Evolutionary conservation across 2,888 invertebrate genomes (phyloP).

Genomic region (Phoronis australis): DNA sequence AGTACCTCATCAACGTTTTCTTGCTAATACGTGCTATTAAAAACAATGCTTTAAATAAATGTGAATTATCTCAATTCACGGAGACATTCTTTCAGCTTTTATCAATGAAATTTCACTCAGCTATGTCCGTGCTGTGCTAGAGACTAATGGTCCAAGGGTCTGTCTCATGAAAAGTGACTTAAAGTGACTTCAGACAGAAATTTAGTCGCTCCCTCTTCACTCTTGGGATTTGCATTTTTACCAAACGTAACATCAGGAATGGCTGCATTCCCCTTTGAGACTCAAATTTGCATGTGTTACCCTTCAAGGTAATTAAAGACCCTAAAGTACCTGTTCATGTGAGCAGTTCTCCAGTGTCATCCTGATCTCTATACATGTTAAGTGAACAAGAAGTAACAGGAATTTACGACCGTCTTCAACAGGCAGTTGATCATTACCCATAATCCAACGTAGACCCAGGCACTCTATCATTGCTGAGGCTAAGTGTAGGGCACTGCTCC

Average conservation of each 20-base stretch:
- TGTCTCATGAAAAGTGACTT: no score
- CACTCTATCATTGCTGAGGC: constrained; percentile 75
- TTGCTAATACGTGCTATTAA: no score
- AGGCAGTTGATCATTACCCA: constrained; percentile 57
- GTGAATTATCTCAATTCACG: no score
- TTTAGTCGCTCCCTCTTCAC: no score
- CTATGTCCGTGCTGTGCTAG: no score
- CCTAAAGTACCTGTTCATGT: constrained; percentile 62
- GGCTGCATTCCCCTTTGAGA: neutral
- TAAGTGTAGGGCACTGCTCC: constrained; percentile 81
- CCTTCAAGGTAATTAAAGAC: neutral
- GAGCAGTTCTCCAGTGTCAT: constrained; percentile 84
- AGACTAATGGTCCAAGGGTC: no score
- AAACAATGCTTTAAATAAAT: no score
- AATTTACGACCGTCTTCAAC: constrained; percentile 67
- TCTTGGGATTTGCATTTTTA: no score
- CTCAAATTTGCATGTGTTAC: neutral
- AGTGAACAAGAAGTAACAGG: constrained; percentile 74
- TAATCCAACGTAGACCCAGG: constrained; percentile 77
- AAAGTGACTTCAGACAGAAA: no score
- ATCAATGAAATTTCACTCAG: no score
- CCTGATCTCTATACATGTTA: constrained; percentile 86
- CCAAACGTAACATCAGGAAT: neutral
- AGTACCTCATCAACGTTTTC: no score
- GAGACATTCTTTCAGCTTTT: no score